Percentiles rank a stretch among this genome's conserved stretches.
Conservation (phyloP, 2,113 vertebrate genomes). For the Mohoua ochrocephala region DNA sequence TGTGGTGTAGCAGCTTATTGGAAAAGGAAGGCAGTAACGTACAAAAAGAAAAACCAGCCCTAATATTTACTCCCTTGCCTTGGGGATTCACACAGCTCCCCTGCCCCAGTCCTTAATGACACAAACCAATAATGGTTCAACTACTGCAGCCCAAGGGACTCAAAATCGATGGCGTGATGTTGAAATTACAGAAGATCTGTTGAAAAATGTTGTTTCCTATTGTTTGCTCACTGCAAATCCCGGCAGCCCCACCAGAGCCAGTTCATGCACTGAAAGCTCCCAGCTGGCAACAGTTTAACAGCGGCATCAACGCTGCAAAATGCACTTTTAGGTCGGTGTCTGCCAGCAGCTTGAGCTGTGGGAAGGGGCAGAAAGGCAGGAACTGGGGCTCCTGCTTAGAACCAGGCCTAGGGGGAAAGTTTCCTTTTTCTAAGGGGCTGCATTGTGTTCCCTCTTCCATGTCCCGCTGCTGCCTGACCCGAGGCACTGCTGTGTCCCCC, state of each 20-base stretch:
- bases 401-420: not conserved
- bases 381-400: not conserved
- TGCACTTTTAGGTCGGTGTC: not conserved
- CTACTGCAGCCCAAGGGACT: conserved; percentile 56
- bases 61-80: not conserved
- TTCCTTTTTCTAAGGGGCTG: not conserved
- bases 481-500: not conserved
- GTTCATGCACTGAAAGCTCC: conserved; percentile 52
- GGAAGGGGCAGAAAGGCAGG: not conserved
- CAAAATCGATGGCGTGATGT: conserved; percentile 68
- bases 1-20: not conserved
- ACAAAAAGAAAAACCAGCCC: not conserved
- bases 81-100: not conserved
- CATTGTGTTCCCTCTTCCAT: not conserved
- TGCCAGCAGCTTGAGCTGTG: not conserved
- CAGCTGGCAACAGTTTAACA: not conserved
- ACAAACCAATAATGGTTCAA: conserved; percentile 63
- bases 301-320: conserved; percentile 3
- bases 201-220: conserved; percentile 71
- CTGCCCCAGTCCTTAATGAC: conserved; percentile 56
- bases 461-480: not conserved
- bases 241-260: conserved; percentile 29
- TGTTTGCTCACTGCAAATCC: conserved; percentile 66
- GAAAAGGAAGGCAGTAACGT: not conserved
- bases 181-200: conserved; percentile 52